These are phyloP conservation scores for Netelia inedita DNA, from an alignment of 2,888 invertebrate genomes.

Conservation along the genomic window DNA sequence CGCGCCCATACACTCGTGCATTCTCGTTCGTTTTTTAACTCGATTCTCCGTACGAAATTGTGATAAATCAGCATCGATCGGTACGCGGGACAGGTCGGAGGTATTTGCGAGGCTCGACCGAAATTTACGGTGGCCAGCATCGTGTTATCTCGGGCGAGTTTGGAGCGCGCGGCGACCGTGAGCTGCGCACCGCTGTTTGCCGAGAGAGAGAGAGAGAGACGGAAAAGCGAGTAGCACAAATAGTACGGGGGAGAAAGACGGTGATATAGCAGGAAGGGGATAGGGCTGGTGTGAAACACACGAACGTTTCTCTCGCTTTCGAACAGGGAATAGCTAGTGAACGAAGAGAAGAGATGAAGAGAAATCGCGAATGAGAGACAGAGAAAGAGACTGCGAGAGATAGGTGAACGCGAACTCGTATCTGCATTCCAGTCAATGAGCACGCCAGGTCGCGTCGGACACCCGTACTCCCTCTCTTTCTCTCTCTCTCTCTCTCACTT, in stretches of 20 bases:
- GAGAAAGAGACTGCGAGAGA: slow-evolving; percentile 60
- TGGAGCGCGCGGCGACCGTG: slow-evolving; percentile 42
- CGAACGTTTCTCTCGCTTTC: slow-evolving; percentile 67
- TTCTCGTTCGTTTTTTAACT: slow-evolving; percentile 39
- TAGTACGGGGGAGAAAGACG: slow-evolving; percentile 7
- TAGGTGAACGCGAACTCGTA: slow-evolving; percentile 70
- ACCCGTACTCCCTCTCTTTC: slow-evolving; percentile 36
- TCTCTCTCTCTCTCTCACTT: slow-evolving; percentile 11
- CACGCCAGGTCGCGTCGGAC: slow-evolving; percentile 73
- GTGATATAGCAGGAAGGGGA: slow-evolving; percentile 10
- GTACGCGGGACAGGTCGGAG: slow-evolving; percentile 60
- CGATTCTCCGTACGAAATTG: slow-evolving; percentile 62
- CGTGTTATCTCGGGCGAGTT: slow-evolving; percentile 66
- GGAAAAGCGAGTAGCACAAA: slow-evolving; percentile 2
- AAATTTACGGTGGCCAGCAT: slow-evolving; percentile 68
- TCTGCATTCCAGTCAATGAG: slow-evolving; percentile 81
- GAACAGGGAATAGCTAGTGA: slow-evolving; percentile 49
- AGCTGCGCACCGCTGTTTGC: slow-evolving; percentile 36
- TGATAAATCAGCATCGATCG: slow-evolving; percentile 69
- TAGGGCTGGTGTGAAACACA: slow-evolving; percentile 32
- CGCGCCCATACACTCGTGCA: no score
- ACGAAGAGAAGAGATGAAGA: slow-evolving; percentile 62
- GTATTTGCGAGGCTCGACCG: slow-evolving; percentile 67
- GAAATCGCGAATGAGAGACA: slow-evolving; percentile 50
- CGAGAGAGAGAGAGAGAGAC: slow-evolving; percentile 38